Conservation (phyloP, 1,140 invertebrate species). For the Dinothrombium tinctorium region DNA sequence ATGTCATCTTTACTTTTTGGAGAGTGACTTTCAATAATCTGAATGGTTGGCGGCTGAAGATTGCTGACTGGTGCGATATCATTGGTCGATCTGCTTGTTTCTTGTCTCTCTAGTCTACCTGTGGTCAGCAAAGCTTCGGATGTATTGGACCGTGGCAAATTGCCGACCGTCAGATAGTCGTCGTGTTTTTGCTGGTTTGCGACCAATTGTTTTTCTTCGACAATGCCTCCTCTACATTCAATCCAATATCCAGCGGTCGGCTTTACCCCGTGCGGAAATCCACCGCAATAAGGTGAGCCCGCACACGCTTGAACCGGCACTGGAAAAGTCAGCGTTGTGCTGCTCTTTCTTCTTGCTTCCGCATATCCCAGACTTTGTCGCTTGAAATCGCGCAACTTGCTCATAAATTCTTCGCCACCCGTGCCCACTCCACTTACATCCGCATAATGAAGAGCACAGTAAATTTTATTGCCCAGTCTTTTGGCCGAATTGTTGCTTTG, state of each 20-base stretch:
- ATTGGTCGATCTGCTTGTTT: slow-evolving; percentile 11
- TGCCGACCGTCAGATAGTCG: not conserved
- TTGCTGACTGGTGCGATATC: slow-evolving; percentile 1
- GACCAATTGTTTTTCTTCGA: not conserved
- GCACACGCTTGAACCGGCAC: slow-evolving; percentile 43
- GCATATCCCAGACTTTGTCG: slow-evolving; percentile 53
- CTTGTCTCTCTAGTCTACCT: slow-evolving; percentile 3
- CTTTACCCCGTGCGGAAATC: slow-evolving; percentile 69
- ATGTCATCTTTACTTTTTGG: slow-evolving; percentile 10
- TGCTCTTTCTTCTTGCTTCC: slow-evolving; percentile 61
- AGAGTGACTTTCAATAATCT: slow-evolving; percentile 1
- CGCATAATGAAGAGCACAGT: slow-evolving; percentile 69
- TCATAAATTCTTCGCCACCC: slow-evolving; percentile 62
- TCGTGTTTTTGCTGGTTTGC: not conserved
- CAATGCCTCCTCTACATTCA: slow-evolving; percentile 37
- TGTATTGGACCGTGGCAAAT: not conserved
- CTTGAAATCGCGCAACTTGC: slow-evolving; percentile 80
- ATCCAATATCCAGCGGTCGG: slow-evolving; percentile 83
- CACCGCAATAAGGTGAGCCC: slow-evolving; percentile 67
- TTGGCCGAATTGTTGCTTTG: slow-evolving; percentile 63
- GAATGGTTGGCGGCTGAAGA: not conserved
- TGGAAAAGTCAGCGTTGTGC: slow-evolving; percentile 71
- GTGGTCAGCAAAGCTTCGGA: slow-evolving; percentile 3
- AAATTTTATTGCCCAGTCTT: slow-evolving; percentile 54
- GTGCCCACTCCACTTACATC: slow-evolving; percentile 87